Evolutionary conservation across 64 coral and sea anemone species (phyloP), one percentile per base, ranked within the genome.

Genomic region (Astreopora myriophthalma): DNA sequence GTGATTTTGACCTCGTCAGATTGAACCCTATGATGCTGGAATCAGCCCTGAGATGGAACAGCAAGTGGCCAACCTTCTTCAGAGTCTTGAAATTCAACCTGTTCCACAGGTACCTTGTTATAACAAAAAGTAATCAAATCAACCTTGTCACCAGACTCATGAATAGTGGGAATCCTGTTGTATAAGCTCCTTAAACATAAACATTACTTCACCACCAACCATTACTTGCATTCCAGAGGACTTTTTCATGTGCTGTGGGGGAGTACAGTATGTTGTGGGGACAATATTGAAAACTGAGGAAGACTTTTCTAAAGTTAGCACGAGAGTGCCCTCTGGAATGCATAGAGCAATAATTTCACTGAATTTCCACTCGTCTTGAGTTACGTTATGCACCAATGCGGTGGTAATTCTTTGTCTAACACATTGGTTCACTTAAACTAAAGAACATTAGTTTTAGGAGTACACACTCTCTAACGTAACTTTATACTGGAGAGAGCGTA

Each of bases 11-110:
- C 28, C 29, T 84, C n/a, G 52, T 34, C 26, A 99, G 97, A 86
- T 99, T 84, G 93, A 95, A 16, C 97, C 97, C 14, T 88, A 93
- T 69, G 91, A 99, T 96, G 97, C 96, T 84, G 94, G 94, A 74
- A 93, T 99, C 39, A 92, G 87, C 27, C 91, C 94, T 76, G 97
- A 99, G 2, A 80, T 95, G 34, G 97, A 99, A 64, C 73, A 88
- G 27, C 97, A 99, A 60, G 28, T 99, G 3, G 66, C 60, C n/a
- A 85, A 61, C 29, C 88, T 95, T 78, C 94, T 99, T 68, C 67
- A 91, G 36, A 84, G 89, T 78, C 87, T 99, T 48, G 94, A 74
- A 31, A 96, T 99, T 66, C 83, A 71, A 46, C 94, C 97, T 87
- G 94, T 99, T 24, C 74, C 94, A 76, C 80, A 99, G 91, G 97